Base-by-base conservation (phyloP, 1,140 invertebrate species). In the Oscheius sp. region DNA sequence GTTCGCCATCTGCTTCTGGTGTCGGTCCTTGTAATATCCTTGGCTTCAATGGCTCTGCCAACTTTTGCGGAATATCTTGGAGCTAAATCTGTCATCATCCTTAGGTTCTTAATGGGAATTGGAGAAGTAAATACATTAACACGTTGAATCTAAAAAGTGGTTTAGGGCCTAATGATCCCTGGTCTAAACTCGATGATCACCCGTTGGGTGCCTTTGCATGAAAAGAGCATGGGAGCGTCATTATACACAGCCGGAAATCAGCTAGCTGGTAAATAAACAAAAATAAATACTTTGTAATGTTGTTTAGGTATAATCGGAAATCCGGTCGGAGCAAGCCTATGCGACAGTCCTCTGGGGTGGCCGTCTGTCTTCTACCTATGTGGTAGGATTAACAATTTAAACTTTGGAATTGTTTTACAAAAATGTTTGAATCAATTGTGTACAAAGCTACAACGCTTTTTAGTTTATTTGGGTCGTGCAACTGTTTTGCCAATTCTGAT, bases 181-280 rank as follows among this genome's bases (percentile, higher is more conserved):
- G 34, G 52, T 1, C 23, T 71, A 10, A 71, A 71, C 36, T 36
- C 69, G 29, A 49, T 71, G 29, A 45, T 64, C 7, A 71, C 69
- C 10, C 42, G 59, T 15, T 71, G 69, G 69, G 58, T 71, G 18
- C 69, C 69, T n/a, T n/a, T 46, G 2, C 34, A 71, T 64, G 69
- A 71, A 23, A 62, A 64, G n/a, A 71, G 69, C 28, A 34, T 65
- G 2, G 69, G 36, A 13, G 69, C 69, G 1, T 49, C 69, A 3
- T 4, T 71, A 23, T 71, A 61, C 69, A 71, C 69, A 2, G n/a
- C 59, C 18, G 69, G 69, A 23, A 71, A 71, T 49, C 69, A 71
- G 18, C 20, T 71, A 1, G 32, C 61, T 13, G 61, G 61, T 63
- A 63, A n/a, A 36, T 45, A 36, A 7, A n/a, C 10, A 7, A 13